A percentile compares a stretch with the other conserved stretches of the same genome.
These are phyloP conservation scores for Scaptodrosophila lebanonensis DNA, from an alignment of 1,140 invertebrate genomes.

Conservation along the genomic window DNA sequence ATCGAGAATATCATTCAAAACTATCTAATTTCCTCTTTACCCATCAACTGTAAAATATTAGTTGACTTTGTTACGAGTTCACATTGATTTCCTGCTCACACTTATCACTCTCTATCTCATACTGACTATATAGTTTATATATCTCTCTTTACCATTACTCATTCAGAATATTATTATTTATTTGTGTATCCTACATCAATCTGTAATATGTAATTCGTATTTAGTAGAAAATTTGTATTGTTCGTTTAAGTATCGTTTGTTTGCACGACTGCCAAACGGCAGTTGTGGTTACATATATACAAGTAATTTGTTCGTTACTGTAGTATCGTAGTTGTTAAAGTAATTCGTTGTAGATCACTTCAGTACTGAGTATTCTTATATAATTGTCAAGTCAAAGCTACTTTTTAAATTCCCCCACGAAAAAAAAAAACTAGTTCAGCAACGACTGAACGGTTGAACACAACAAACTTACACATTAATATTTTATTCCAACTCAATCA, in stretches of 20 bases:
- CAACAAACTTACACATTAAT: slow-evolving; percentile 45
- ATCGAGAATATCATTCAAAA: too few relatives aligned
- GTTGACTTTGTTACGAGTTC: too few relatives aligned
- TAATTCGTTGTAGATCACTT: slow-evolving; percentile 36
- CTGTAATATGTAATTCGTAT: slow-evolving; percentile 45
- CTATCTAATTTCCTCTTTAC: too few relatives aligned
- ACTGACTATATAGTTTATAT: too few relatives aligned
- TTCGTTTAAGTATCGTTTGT: neutral
- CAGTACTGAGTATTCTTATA: neutral
- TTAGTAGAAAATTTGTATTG: slow-evolving; percentile 40
- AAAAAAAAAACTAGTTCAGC: neutral
- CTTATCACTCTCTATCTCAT: too few relatives aligned
- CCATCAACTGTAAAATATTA: neutral
- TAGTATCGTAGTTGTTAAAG: slow-evolving; percentile 25
- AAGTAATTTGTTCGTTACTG: slow-evolving; percentile 35
- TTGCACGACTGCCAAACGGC: too few relatives aligned
- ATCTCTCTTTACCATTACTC: too few relatives aligned
- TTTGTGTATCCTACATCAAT: slow-evolving; percentile 23
- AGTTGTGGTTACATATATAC: slow-evolving; percentile 2
- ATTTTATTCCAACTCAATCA: slow-evolving; percentile 19
- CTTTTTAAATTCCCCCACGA: too few relatives aligned
- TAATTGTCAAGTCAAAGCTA: too few relatives aligned
- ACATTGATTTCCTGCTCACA: too few relatives aligned
- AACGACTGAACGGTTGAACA: slow-evolving; percentile 14
- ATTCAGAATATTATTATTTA: slow-evolving; percentile 14